Evolutionary conservation across 2,113 vertebrate genomes (phyloP).

Genomic region (Sardina pilchardus): DNA sequence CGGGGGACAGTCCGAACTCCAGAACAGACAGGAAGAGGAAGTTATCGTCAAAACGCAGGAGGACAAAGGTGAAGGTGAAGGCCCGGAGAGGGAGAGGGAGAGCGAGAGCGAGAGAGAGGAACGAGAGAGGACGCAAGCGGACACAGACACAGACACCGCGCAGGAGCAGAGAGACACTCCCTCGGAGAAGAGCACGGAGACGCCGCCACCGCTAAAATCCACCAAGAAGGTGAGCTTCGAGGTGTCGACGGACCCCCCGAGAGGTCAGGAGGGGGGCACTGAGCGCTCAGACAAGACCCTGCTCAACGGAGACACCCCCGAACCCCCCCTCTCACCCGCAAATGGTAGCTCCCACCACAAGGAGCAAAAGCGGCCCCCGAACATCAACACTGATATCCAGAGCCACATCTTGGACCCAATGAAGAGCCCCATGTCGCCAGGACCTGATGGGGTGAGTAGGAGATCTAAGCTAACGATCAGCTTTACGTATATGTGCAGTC

Average conservation of each 20-base stretch:
- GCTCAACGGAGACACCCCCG: conserved; percentile 15
- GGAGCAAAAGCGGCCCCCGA: conserved; percentile 12
- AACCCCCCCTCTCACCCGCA: background rate
- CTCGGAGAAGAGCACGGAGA: background rate
- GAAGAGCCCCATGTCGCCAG: conserved; percentile 17
- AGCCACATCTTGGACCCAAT: background rate
- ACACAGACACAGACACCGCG: background rate
- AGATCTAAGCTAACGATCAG: background rate
- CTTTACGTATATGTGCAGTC: background rate
- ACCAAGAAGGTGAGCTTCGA: conserved; percentile 49
- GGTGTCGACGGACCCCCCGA: background rate
- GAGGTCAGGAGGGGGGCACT: background rate
- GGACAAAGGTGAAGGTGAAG: background rate
- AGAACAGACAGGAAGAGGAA: background rate
- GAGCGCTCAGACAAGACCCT: background rate
- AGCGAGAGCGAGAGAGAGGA: background rate
- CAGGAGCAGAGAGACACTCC: background rate
- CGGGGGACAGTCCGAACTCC: background rate
- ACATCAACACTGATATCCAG: background rate
- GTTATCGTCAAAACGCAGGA: background rate
- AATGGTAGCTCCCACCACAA: conserved; percentile 29
- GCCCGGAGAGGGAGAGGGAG: background rate
- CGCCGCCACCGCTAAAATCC: rapidly evolving
- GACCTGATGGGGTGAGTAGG: conserved; percentile 45
- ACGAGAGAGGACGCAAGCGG: background rate